Conservation (phyloP, 1,140 invertebrate species). For the Dreissena rostriformis region DNA sequence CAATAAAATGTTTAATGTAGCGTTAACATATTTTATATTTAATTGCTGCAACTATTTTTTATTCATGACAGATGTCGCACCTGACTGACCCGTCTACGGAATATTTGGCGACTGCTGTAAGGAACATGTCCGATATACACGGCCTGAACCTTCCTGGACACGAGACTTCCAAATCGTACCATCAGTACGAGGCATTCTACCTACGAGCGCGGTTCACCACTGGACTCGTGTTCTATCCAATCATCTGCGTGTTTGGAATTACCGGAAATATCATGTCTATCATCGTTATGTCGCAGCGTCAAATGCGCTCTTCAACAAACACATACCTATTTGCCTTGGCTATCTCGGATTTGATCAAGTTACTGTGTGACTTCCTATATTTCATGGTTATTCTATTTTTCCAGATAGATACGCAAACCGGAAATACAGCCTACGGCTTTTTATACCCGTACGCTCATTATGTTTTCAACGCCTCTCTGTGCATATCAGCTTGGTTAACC, state of each 20-base stretch:
- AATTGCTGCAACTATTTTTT: no score
- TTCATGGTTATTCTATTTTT: constrained; percentile 84
- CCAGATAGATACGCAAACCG: constrained; percentile 68
- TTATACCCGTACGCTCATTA: constrained; percentile 80
- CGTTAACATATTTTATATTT: no score
- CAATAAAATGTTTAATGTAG: no score
- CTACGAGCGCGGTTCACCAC: constrained; percentile 74
- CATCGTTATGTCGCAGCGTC: constrained; percentile 87
- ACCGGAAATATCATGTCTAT: constrained; percentile 90
- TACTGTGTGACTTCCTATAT: constrained; percentile 87
- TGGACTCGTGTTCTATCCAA: constrained; percentile 85
- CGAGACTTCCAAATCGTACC: neutral
- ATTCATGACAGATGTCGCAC: no score
- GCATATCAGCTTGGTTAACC: constrained; percentile 92
- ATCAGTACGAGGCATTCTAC: constrained; percentile 73
- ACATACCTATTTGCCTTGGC: constrained; percentile 88
- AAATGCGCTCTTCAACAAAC: constrained; percentile 89
- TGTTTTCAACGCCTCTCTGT: constrained; percentile 76
- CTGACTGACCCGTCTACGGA: no score
- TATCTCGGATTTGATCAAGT: constrained; percentile 88
- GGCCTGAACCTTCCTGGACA: no score
- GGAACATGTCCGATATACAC: no score
- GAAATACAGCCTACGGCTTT: constrained; percentile 68
- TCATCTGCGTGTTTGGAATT: constrained; percentile 87
- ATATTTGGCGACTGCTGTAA: no score